phyloP scores from a whole-genome alignment of 2,113 vertebrate species.

The Microcebus griseorufus region DNA sequence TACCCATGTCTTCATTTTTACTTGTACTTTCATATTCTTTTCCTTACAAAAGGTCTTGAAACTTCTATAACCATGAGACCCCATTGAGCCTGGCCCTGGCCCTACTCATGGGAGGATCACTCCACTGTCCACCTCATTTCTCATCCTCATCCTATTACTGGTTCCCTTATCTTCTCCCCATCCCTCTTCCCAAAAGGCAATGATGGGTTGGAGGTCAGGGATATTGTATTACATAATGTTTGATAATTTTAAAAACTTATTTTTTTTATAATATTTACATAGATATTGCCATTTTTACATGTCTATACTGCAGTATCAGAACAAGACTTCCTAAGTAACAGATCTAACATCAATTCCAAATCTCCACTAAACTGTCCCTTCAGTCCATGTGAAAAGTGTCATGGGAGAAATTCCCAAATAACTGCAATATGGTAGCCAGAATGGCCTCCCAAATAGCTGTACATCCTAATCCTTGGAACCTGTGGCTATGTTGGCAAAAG shows the following conservation, averaged over 20 bases:
- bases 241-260: background rate
- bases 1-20: background rate
- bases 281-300: background rate
- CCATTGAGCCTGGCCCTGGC: accelerated
- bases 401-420: background rate
- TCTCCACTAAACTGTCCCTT: background rate
- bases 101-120: accelerated
- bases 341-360: background rate
- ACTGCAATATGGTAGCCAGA: background rate
- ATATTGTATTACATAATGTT: background rate
- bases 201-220: background rate
- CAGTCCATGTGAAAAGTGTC: background rate
- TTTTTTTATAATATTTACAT: background rate
- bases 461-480: too few species aligned
- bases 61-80: background rate
- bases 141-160: background rate
- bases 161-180: background rate
- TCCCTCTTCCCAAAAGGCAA: background rate
- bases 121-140: accelerated
- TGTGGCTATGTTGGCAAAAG: background rate
- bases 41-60: background rate
- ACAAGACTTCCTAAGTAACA: background rate
- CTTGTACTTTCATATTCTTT: background rate
- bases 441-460: background rate
- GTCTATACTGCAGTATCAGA: background rate